Base-by-base conservation (phyloP, 2,797 vertebrate genomes). In the Cyprinodon diabolis region DNA sequence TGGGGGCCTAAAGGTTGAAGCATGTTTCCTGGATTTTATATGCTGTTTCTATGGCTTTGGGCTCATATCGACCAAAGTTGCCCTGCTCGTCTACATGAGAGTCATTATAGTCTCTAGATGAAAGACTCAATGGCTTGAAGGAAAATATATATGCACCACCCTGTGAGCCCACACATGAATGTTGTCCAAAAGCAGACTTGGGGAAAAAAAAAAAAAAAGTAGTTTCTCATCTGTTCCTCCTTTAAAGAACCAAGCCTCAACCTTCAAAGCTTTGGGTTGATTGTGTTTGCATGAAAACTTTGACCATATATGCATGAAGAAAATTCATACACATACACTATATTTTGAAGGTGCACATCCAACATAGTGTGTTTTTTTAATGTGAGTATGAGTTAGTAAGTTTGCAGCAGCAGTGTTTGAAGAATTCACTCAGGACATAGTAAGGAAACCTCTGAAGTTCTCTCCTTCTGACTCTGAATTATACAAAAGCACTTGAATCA, bases 401-500 rank as follows among this genome's bases (percentile, higher is more conserved):
- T 6, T 51, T 60, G 79, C 78, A 74, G 69, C 51, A 15, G 69
- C 54, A 57, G 56, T 30, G 75, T 89, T 87, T 89, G 87, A 91
- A 87, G 86, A 77, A 68, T 80, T 83, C 85, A 79, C 77, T 13
- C 30, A 43, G 80, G 84, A 90, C 71, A 76, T 78, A 78, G 78
- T 72, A 78, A 87, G 87, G 78, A 84, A 88, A 67, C 87, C 83
- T 90, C 83, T 89, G 89, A 91, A 91, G 89, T 90, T 88, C 52
- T 82, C 75, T 85, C 80, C 74, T 79, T 90, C 84, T 86, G 84
- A 87, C 84, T 87, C 60, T 91, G 84, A 92, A 91, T 91, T 87
- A 91, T 88, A 86, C 83, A 90, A 87, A 88, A 72, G 51, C 76
- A 76, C 87, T 90, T 84, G 85, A 87, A 89, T 89, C 81, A 69